Evolutionary conservation across 1,140 invertebrate species (phyloP).

Genomic region (Venturia canescens): DNA sequence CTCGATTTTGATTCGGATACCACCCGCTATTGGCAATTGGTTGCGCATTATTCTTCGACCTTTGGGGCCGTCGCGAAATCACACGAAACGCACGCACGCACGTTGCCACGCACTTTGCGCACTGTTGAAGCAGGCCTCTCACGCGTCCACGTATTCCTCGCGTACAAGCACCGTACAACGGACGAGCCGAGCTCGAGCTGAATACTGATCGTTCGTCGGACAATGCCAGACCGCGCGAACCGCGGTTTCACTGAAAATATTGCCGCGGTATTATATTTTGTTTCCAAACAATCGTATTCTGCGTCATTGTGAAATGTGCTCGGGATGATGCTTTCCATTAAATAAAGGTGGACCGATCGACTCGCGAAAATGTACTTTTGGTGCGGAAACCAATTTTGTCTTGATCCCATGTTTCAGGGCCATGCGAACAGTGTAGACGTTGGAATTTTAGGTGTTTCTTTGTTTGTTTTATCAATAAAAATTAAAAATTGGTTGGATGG

Average conservation of each 20-base stretch:
- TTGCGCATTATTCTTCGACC: slow-evolving; percentile 58
- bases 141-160: slow-evolving; percentile 65
- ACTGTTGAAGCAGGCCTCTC: slow-evolving; percentile 64
- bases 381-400: too few relatives aligned
- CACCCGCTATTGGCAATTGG: slow-evolving; percentile 26
- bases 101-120: slow-evolving; percentile 66
- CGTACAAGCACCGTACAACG: slow-evolving; percentile 65
- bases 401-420: too few relatives aligned
- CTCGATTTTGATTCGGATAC: slow-evolving; percentile 27
- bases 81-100: slow-evolving; percentile 60
- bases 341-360: too few relatives aligned
- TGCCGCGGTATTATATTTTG: neutral
- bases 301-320: neutral
- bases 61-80: slow-evolving; percentile 64
- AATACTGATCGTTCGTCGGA: slow-evolving; percentile 65
- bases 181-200: slow-evolving; percentile 56
- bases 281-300: neutral
- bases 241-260: neutral
- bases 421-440: too few relatives aligned
- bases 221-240: slow-evolving; percentile 21
- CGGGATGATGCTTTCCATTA: too few relatives aligned
- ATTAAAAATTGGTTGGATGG: too few relatives aligned
- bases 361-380: too few relatives aligned
- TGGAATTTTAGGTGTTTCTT: too few relatives aligned
- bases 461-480: too few relatives aligned